A percentile compares a stretch with the other conserved stretches of the same genome.
Conservation (phyloP, 2,113 vertebrate species). For the Gymnogyps californianus region DNA sequence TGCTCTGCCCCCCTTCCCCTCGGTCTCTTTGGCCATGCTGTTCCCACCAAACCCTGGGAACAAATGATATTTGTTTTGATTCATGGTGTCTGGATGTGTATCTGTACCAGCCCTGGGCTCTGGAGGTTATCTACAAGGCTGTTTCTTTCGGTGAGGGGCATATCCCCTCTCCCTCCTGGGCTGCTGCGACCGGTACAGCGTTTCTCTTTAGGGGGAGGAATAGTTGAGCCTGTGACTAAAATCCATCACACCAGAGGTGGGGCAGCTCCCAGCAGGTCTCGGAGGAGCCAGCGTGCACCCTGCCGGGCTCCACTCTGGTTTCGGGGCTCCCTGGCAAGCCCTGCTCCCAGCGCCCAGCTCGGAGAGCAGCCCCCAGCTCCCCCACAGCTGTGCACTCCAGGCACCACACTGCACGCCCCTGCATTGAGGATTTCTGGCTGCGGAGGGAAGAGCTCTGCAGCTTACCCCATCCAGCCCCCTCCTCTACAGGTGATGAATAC, state of each 20-base stretch:
- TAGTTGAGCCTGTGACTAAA: neutral
- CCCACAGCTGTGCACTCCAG: rapidly evolving
- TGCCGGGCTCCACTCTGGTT: neutral
- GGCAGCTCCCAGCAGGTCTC: neutral
- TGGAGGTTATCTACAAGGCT: neutral
- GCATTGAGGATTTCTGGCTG: neutral
- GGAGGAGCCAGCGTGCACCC: rapidly evolving
- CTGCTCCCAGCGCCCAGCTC: neutral
- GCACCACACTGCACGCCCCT: rapidly evolving
- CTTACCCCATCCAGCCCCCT: neutral
- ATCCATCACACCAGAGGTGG: neutral
- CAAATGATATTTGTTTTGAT: neutral
- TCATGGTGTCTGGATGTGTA: neutral
- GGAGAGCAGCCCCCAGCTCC: neutral
- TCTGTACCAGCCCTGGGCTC: neutral
- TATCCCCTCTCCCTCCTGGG: neutral
- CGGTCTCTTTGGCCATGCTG: neutral
- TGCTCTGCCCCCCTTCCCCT: neutral
- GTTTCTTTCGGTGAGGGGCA: neutral
- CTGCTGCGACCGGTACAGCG: neutral
- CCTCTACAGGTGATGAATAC: neutral
- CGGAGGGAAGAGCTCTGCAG: neutral
- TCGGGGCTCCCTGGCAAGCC: neutral
- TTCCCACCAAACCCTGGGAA: neutral
- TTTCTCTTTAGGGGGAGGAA: neutral